phyloP scores from a whole-genome alignment of 2,888 invertebrate species.

The Tryphoninae sp. region DNA sequence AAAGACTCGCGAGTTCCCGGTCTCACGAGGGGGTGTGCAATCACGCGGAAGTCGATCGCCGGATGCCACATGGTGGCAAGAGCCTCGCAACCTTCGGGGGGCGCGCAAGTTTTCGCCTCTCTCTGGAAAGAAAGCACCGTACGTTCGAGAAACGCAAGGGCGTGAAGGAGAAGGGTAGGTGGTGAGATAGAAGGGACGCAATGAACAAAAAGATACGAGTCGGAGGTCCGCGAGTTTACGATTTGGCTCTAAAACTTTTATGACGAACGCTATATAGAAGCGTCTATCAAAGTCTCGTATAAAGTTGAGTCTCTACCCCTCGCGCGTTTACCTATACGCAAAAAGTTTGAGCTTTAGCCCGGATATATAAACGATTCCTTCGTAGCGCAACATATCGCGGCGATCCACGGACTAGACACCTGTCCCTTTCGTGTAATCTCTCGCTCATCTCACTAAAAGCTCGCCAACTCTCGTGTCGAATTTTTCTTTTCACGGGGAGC shows the following conservation, averaged over 20 bases:
- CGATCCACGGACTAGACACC: constrained; percentile 1
- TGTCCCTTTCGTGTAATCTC: constrained; percentile 49
- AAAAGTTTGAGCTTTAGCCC: not conserved
- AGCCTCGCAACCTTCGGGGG: not conserved
- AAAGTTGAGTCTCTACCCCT: not conserved
- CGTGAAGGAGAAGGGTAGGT: constrained; percentile 3
- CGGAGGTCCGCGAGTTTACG: constrained; percentile 24
- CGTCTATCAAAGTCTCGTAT: constrained; percentile 58
- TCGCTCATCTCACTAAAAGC: constrained; percentile 67
- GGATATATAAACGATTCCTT: constrained; percentile 5
- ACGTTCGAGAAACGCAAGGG: constrained; percentile 8
- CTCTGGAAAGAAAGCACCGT: not conserved
- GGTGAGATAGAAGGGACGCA: not conserved
- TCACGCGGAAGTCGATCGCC: constrained; percentile 16
- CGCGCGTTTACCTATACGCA: constrained; percentile 1
- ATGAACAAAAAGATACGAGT: constrained; percentile 31
- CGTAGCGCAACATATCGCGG: constrained; percentile 18
- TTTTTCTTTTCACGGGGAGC: constrained; percentile 29
- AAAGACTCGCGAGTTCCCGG: not conserved
- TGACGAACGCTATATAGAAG: constrained; percentile 26
- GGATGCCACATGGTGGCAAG: not conserved
- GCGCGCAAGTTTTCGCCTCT: constrained; percentile 4
- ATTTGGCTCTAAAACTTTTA: constrained; percentile 65
- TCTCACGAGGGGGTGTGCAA: not conserved
- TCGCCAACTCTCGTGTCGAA: constrained; percentile 34